These are phyloP conservation scores for Scytalopus superciliaris DNA, from an alignment of 2,113 vertebrate species.

Conservation along the genomic window DNA sequence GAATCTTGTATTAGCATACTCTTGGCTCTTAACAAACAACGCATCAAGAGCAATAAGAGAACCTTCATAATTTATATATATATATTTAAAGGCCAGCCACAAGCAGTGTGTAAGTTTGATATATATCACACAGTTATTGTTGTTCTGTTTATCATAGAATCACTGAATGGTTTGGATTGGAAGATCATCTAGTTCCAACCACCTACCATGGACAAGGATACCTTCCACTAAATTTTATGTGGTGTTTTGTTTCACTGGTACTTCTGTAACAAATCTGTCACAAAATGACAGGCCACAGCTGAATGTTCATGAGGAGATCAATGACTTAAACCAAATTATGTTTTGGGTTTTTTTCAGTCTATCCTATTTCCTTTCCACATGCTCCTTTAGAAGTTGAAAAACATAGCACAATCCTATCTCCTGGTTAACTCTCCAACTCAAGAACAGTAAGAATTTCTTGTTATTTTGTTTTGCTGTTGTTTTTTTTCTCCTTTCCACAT, in stretches of 20 bases:
- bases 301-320: not conserved
- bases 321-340: not conserved
- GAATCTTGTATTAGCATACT: not conserved
- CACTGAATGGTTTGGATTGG: not conserved
- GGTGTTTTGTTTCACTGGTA: not conserved
- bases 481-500: not conserved
- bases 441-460: not conserved
- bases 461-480: not conserved
- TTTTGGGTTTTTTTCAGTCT: not conserved
- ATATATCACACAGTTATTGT: not conserved
- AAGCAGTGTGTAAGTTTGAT: not conserved
- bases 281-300: not conserved
- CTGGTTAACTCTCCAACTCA: not conserved
- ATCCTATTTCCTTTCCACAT: not conserved
- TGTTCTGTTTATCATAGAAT: not conserved
- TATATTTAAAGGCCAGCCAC: not conserved
- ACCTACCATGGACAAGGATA: not conserved
- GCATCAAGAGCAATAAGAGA: not conserved
- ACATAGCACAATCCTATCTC: not conserved
- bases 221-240: not conserved
- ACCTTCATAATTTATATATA: not conserved
- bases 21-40: not conserved
- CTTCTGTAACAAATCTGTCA: not conserved
- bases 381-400: not conserved
- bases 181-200: not conserved